phyloP scores from a whole-genome alignment of 23 tunicate genomes.

The Trididemnum clinides region DNA sequence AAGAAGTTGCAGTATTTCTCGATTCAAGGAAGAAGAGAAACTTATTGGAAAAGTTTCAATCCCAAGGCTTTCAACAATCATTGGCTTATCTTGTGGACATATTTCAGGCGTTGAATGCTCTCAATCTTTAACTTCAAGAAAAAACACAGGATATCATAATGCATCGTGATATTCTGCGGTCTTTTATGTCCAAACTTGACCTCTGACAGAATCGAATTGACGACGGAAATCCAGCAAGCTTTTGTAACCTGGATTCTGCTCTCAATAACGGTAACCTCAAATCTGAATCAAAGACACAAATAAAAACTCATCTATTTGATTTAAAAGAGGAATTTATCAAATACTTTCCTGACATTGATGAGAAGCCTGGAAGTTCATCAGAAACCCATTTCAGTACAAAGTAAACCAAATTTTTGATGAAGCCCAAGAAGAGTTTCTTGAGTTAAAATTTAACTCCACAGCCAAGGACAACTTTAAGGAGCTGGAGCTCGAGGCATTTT shows the following conservation, averaged over 20 bases:
- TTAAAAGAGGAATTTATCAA: conserved; percentile 42
- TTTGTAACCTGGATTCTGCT: conserved; percentile 51
- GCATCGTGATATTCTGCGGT: conserved; percentile 32
- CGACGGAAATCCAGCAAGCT: conserved; percentile 47
- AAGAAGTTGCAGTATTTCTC: conserved; percentile 44
- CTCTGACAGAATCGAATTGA: conserved; percentile 47
- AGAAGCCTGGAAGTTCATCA: conserved; percentile 46
- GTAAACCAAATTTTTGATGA: conserved; percentile 36
- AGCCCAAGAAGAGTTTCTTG: conserved; percentile 45
- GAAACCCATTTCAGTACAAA: conserved; percentile 45
- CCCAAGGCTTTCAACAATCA: conserved; percentile 48
- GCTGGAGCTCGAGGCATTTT: conserved; percentile 42
- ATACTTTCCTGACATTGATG: conserved; percentile 39
- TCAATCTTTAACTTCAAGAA: conserved; percentile 47
- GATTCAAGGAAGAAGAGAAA: conserved; percentile 30
- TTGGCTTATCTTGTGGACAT: conserved; percentile 57
- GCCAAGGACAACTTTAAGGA: conserved; percentile 40
- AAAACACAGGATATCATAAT: conserved; percentile 30
- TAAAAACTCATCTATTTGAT: conserved; percentile 32
- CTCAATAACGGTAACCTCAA: conserved; percentile 24
- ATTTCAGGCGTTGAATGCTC: conserved; percentile 35
- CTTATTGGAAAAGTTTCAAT: conserved; percentile 27
- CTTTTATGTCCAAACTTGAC: conserved; percentile 48
- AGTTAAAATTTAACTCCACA: conserved; percentile 46
- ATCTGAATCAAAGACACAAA: conserved; percentile 37